Conservation (phyloP, 2,113 vertebrate species). For the Bos javanicus region DNA sequence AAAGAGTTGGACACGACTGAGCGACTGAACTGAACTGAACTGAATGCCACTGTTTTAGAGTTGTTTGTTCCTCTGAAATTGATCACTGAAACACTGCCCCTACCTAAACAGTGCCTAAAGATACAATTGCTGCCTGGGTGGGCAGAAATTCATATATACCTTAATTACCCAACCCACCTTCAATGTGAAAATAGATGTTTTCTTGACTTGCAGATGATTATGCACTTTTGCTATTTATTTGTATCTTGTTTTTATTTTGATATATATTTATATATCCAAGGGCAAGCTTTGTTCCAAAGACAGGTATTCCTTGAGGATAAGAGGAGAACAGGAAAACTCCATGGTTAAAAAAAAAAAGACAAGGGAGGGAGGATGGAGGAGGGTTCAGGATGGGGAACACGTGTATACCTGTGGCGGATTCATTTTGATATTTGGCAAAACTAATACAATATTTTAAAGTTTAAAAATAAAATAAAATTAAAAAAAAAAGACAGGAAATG, state of each 20-base stretch:
- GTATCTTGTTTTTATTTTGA: constrained; percentile 5
- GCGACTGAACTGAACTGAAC: no score
- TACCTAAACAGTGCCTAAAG: not conserved
- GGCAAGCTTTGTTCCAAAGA: not conserved
- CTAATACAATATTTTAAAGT: no score
- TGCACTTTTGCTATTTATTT: not conserved
- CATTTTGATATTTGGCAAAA: no score
- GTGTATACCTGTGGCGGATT: no score
- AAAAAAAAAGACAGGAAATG: not conserved
- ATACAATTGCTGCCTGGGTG: not conserved
- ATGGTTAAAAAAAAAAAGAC: not conserved
- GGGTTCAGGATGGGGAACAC: no score
- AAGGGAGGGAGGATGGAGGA: no score
- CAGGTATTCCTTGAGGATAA: not conserved
- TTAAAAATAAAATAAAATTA: not conserved
- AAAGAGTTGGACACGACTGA: no score
- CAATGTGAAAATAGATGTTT: not conserved
- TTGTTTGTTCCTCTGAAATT: not conserved
- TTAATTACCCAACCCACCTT: not conserved
- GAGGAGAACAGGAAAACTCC: not conserved
- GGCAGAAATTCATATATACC: not conserved
- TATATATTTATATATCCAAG: not conserved
- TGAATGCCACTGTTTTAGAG: not conserved
- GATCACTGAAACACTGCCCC: not conserved
- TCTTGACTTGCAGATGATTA: not conserved